These are phyloP conservation scores for Agrotis ipsilon DNA, from an alignment of 2,888 invertebrate genomes.

Conservation along the genomic window DNA sequence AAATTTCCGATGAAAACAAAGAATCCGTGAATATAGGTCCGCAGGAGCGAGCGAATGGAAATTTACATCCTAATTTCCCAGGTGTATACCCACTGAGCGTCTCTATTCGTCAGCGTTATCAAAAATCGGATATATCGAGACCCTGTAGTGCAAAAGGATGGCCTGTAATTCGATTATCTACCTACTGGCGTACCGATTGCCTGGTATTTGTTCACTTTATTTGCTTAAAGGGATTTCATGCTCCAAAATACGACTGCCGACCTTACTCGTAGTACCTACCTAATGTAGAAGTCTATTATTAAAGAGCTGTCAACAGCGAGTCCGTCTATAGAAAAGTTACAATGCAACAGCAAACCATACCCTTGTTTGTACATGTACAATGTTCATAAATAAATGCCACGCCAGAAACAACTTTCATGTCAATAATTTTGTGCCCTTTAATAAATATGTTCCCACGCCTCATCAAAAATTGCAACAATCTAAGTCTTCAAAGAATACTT, in stretches of 20 bases:
- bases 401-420: neutral
- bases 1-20: constrained; percentile 89
- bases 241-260: neutral
- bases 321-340: neutral
- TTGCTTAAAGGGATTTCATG: neutral
- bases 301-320: no score
- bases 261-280: neutral
- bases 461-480: neutral
- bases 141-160: constrained; percentile 33
- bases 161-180: constrained; percentile 48
- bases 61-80: constrained; percentile 91
- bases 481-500: neutral
- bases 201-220: constrained; percentile 16
- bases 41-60: constrained; percentile 84
- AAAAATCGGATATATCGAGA: constrained; percentile 75
- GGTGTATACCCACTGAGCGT: constrained; percentile 79
- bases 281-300: neutral
- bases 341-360: neutral
- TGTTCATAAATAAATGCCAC: neutral
- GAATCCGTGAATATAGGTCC: constrained; percentile 87
- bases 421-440: neutral
- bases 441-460: neutral
- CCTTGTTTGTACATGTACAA: neutral
- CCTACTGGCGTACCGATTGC: constrained; percentile 9
- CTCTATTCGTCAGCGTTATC: constrained; percentile 85